These are phyloP conservation scores for Littorina saxatilis DNA, from an alignment of 1,140 invertebrate genomes.

Conservation along the genomic window DNA sequence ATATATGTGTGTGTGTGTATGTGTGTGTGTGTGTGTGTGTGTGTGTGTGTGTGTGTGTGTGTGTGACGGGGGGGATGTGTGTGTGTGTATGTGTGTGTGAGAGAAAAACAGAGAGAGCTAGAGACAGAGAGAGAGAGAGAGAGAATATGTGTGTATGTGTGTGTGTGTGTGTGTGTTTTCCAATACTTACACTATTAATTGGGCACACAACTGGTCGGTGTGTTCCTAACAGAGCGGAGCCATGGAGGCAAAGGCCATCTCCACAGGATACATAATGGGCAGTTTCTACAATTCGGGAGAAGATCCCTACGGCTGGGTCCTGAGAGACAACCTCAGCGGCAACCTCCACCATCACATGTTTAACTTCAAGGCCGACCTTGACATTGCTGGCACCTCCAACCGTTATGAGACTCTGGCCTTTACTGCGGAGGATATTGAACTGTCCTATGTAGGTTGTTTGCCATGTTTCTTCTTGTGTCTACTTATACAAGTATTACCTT, in stretches of 20 bases:
- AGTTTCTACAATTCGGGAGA: slow-evolving; percentile 49
- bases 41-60: no score
- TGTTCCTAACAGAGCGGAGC: slow-evolving; percentile 54
- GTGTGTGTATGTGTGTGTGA: neutral
- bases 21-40: neutral
- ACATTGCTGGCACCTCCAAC: slow-evolving; percentile 55
- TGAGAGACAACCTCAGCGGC: slow-evolving; percentile 47
- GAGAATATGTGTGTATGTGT: neutral
- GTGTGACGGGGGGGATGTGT: neutral
- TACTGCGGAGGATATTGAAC: slow-evolving; percentile 19
- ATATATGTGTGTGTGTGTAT: neutral
- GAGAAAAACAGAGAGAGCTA: no score
- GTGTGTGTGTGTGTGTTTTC: neutral
- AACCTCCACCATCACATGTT: slow-evolving; percentile 66
- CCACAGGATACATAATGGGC: slow-evolving; percentile 59
- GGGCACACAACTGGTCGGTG: no score
- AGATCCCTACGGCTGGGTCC: slow-evolving; percentile 52
- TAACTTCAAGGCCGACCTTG: slow-evolving; percentile 64
- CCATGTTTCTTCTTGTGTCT: no score
- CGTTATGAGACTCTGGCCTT: slow-evolving; percentile 62
- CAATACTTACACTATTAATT: no score
- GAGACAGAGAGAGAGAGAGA: no score
- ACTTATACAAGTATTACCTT: no score
- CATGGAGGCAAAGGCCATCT: slow-evolving; percentile 56
- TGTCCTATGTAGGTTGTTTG: no score